Evolutionary conservation across 2,797 vertebrate genomes (phyloP), one percentile per base, ranked within the genome.

Genomic region (Falco naumanni): DNA sequence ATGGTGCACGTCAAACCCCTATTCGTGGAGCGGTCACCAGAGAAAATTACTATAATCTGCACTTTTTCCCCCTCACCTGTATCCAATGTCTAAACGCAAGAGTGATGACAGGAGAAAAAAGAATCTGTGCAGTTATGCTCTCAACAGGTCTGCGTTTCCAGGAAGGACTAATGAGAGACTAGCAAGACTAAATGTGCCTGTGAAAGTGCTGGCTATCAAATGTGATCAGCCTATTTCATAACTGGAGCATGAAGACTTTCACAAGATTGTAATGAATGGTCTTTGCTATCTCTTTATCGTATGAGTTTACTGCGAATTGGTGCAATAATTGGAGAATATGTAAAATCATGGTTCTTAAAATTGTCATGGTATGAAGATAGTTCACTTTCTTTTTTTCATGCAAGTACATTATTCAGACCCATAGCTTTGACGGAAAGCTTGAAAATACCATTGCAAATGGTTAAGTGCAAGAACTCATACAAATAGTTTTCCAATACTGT

Each of bases 181-280:
- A 57, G 56, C 4, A 37, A 41, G 47, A 45, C 74, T 63, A 43
- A 92, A 70, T 41, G 53, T 8, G 7, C 48, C 53, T 77, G 39
- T 89, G 68, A 74, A 95, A 92, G 74, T 83, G 10, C 84, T 70
- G 53, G 9, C 75, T 92, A 60, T 79, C 91, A 83, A 37, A 57
- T 53, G 34, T 8, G 31, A 84, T 90, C 77, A 72, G 54, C 25
- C 12, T 25, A 3, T 68, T 88, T 84, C 50, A 9, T 86, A 94
- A 95, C 50, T 81, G 65, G 85, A 93, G 83, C 84, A 26, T 53
- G 29, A 92, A 90, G 68, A 39, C 25, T 85, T 93, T 31, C 29
- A 45, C 34, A 59, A 37, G 68, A 43, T 57, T 82, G 41, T 50
- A 57, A 0, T 51, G 47, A 78, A 61, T 70, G 31, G 54, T 43